Evolutionary conservation across 2,888 invertebrate species (phyloP).

Genomic region (Leucophora obtusa): DNA sequence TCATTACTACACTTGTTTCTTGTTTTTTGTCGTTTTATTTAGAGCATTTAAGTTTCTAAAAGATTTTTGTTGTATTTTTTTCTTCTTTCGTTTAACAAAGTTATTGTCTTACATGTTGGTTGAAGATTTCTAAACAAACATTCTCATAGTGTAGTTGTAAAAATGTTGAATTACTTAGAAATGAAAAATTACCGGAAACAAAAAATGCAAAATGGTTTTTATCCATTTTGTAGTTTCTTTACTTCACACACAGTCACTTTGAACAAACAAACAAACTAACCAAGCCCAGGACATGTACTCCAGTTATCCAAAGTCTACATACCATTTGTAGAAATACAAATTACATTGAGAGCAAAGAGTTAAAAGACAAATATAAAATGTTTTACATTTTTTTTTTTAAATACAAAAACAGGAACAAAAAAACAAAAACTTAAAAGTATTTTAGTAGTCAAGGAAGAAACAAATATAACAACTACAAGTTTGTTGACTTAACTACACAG

Average conservation of each 20-base stretch:
- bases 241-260: neutral
- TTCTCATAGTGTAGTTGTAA: neutral
- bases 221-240: neutral
- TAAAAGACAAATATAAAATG: no score
- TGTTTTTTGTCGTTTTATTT: neutral
- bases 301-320: neutral
- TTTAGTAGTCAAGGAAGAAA: no score
- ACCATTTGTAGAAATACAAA: no score
- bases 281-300: neutral
- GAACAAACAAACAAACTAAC: neutral
- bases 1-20: conserved; percentile 21
- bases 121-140: neutral
- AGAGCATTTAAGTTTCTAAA: conserved; percentile 13
- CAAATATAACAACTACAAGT: no score
- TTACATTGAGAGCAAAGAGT: no score
- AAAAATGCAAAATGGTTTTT: neutral
- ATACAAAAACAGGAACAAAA: no score
- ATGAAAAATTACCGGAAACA: neutral
- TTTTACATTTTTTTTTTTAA: no score
- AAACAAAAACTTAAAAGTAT: no score
- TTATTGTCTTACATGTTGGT: conserved; percentile 24
- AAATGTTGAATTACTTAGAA: neutral
- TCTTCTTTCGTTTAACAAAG: conserved; percentile 21
- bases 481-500: no score
- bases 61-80: conserved; percentile 22